Evolutionary conservation across 2,797 vertebrate species (phyloP).

Genomic region (Acanthopagrus latus): DNA sequence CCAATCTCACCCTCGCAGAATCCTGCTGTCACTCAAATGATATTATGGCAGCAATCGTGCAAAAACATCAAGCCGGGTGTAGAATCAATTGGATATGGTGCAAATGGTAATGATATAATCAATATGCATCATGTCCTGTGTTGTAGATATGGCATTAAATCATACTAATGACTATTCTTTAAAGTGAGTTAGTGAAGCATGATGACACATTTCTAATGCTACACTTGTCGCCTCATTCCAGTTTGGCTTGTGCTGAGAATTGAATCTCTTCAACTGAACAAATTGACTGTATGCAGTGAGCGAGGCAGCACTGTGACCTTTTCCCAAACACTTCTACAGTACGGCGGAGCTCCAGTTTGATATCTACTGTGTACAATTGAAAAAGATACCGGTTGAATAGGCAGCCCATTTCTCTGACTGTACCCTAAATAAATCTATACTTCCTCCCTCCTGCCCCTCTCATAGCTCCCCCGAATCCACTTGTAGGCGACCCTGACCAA

Average conservation of each 20-base stretch:
- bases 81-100: conserved; percentile 59
- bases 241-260: conserved; percentile 47
- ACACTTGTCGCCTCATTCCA: conserved; percentile 58
- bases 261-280: conserved; percentile 68
- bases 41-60: conserved; percentile 42
- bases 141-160: conserved; percentile 71
- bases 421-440: conserved; percentile 66
- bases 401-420: conserved; percentile 58
- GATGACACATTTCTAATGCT: conserved; percentile 69
- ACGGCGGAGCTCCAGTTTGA: conserved; percentile 46
- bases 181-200: conserved; percentile 58
- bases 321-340: conserved; percentile 66
- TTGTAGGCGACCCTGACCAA: conserved; percentile 69
- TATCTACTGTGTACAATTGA: conserved; percentile 66
- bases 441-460: conserved; percentile 52
- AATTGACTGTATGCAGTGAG: conserved; percentile 67
- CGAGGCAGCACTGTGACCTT: conserved; percentile 64
- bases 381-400: conserved; percentile 71
- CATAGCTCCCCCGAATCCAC: conserved; percentile 64
- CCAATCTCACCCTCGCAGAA: conserved; percentile 48
- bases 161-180: conserved; percentile 71
- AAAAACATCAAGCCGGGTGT: conserved; percentile 43
- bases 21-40: conserved; percentile 65
- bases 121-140: conserved; percentile 72
- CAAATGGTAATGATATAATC: conserved; percentile 70